phyloP scores from a whole-genome alignment of 2,888 invertebrate genomes.

The Fragum sueziense region DNA sequence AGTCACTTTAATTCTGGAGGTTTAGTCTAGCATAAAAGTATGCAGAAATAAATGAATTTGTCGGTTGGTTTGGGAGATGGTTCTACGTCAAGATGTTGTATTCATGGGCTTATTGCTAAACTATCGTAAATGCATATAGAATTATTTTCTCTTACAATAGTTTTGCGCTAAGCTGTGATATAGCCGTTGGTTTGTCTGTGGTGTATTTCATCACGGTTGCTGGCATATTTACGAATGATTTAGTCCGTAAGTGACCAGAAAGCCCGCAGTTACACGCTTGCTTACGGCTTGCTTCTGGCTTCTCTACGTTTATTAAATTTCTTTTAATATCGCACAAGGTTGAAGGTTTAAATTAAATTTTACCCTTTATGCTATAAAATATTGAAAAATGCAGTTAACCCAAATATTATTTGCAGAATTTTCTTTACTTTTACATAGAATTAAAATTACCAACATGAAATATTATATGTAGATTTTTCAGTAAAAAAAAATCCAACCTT shows the following conservation, averaged over 20 bases:
- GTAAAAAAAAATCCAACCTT: too few species aligned
- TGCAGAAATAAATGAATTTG: constrained; percentile 59
- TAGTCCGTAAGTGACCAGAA: constrained; percentile 26
- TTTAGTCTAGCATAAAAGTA: constrained; percentile 45
- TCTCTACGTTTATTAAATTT: constrained; percentile 10
- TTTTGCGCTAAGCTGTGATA: neutral
- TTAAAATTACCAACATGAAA: too few species aligned
- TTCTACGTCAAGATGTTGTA: neutral
- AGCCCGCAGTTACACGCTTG: constrained; percentile 8
- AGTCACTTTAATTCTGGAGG: constrained; percentile 37
- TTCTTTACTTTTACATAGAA: too few species aligned
- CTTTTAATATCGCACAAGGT: constrained; percentile 7
- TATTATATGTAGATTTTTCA: too few species aligned
- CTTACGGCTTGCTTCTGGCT: constrained; percentile 1
- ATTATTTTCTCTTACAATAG: too few species aligned
- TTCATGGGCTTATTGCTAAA: too few species aligned
- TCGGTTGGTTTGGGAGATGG: constrained; percentile 26
- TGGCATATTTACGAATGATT: constrained; percentile 41
- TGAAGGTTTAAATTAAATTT: constrained; percentile 12
- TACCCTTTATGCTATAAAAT: constrained; percentile 4
- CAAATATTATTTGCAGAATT: too few species aligned
- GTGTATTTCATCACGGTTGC: constrained; percentile 17
- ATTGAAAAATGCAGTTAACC: too few species aligned
- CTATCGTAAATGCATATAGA: too few species aligned
- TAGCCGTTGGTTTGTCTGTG: constrained; percentile 4